Percentiles rank a stretch among this genome's conserved stretches.
phyloP scores from a whole-genome alignment of 2,888 invertebrate species.

The Nomada hirtipes region DNA sequence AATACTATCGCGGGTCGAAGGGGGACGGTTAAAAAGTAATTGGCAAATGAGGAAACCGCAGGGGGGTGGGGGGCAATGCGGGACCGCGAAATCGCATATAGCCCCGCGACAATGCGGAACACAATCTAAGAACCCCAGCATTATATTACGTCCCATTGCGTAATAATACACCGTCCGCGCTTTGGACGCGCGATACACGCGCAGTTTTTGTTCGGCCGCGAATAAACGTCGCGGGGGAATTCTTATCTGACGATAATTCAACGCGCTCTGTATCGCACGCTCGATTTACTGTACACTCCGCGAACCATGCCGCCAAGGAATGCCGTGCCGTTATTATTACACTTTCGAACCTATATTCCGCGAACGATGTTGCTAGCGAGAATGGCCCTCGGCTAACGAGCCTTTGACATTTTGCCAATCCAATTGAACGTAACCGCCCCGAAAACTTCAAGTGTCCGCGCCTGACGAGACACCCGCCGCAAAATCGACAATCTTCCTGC shows the following conservation, averaged over 20 bases:
- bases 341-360: conserved; percentile 64
- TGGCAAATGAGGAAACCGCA: neutral
- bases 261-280: conserved; percentile 50
- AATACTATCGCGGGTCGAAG: neutral
- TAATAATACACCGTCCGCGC: conserved; percentile 51
- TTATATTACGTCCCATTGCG: conserved; percentile 55
- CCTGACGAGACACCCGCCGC: conserved; percentile 5
- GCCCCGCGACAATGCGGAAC: conserved; percentile 53
- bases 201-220: conserved; percentile 54
- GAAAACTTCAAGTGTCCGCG: conserved; percentile 28
- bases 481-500: neutral
- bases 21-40: conserved; percentile 10
- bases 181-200: conserved; percentile 49
- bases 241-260: conserved; percentile 61
- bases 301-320: conserved; percentile 63
- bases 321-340: conserved; percentile 65
- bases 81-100: conserved; percentile 50
- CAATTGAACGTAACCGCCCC: conserved; percentile 43
- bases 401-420: conserved; percentile 69
- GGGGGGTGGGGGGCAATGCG: conserved; percentile 17
- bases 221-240: conserved; percentile 59
- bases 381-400: conserved; percentile 64
- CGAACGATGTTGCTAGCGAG: conserved; percentile 39
- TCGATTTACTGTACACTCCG: conserved; percentile 61
- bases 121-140: conserved; percentile 58